Evolutionary conservation across 2,113 vertebrate genomes (phyloP), one percentile per base, ranked within the genome.

Genomic region (Dasypus novemcinctus): DNA sequence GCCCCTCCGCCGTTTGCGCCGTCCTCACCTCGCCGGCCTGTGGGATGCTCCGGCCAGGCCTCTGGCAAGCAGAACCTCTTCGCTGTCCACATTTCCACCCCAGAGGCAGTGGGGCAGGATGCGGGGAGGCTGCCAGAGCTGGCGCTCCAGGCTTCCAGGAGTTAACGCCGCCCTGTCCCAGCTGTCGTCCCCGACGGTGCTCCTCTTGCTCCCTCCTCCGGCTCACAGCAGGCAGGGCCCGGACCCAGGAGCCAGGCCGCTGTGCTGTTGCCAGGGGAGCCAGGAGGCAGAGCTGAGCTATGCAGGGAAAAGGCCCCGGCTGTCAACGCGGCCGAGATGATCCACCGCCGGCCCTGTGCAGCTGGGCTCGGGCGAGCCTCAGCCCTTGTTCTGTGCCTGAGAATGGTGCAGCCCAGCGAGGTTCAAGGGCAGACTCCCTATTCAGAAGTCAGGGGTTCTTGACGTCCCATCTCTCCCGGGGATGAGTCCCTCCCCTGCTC

Each of bases 211-310:
- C 96, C 86, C 31, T 95, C 97, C 98, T 98, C 97, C 97, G 96
- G 97, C 97, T 98, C 98, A 89, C 98, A 97, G 98, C 97, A 97
- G 97, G 98, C 98, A 96, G 96, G 97, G 97, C 88, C 93, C 93
- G 95, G 98, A 97, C 98, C 97, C 93, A 95, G 98, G 96, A 95
- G 80, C 96, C 93, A 92, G 96, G 83, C 93, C 84, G 98, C 98
- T 98, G 98, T 97, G 98, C 98, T 98, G 99, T 99, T 99, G 99
- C 99, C 99, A 99, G 99, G 99, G 99, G 99, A 99, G 99, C 98
- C 97, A 96, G 95, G 98, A 98, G 98, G 98, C 98, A 97, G 97
- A 97, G 97, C 98, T 97, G 97, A 98, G 98, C 98, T 99, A 99
- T 99, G 99, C 98, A 96, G 98, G 99, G 99, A 99, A 99, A 99